Evolutionary conservation across 2,113 vertebrate species (phyloP).

Genomic region (Orthonyx spaldingii): DNA sequence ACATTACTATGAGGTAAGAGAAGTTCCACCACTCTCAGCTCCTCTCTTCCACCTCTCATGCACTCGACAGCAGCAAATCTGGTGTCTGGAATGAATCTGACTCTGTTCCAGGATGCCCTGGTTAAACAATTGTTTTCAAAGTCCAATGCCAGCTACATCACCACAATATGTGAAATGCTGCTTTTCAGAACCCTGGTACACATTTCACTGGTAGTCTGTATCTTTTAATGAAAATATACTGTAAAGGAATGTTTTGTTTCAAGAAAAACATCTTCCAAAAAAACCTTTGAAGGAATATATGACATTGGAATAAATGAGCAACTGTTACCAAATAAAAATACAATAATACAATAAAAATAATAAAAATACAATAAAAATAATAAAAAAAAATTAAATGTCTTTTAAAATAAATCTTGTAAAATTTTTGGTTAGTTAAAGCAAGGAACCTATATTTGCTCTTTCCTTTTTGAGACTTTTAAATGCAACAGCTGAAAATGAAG

Average conservation of each 20-base stretch:
- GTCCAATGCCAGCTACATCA: background rate
- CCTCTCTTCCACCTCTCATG: background rate
- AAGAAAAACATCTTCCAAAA: background rate
- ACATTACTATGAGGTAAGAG: background rate
- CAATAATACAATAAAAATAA: no score
- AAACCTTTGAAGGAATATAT: background rate
- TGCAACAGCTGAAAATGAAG: background rate
- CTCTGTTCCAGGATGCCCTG: background rate
- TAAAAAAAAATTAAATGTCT: background rate
- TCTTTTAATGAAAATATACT: background rate
- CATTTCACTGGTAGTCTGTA: background rate
- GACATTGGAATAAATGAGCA: background rate
- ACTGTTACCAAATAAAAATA: background rate
- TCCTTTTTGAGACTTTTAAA: background rate
- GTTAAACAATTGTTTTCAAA: background rate
- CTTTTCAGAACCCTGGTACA: background rate
- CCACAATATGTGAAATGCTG: background rate
- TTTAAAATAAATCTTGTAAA: background rate
- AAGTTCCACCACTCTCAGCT: background rate
- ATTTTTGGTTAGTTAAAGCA: background rate
- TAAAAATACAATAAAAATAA: background rate
- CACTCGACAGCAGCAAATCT: background rate
- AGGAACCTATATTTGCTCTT: background rate
- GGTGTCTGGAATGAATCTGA: background rate
- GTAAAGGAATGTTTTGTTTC: background rate